Evolutionary conservation across 2,113 vertebrate genomes (phyloP).

Genomic region (Nasalis larvatus): DNA sequence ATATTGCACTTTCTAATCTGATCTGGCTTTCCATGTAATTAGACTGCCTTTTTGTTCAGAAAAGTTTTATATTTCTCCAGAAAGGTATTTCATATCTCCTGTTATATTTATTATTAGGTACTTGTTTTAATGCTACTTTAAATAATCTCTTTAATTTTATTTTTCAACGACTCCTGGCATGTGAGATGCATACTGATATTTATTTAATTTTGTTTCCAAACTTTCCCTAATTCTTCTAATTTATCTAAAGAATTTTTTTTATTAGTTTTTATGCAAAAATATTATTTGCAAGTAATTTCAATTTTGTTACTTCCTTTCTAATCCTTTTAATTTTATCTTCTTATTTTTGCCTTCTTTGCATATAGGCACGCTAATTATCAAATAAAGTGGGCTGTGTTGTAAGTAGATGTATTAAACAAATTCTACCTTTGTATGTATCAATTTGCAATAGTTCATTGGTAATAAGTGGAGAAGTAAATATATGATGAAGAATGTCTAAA

Average conservation of each 20-base stretch:
- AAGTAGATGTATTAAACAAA: neutral
- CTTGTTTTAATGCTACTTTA: neutral
- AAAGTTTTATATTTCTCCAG: neutral
- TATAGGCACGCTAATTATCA: neutral
- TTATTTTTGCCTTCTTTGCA: neutral
- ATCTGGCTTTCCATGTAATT: neutral
- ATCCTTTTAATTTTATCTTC: neutral
- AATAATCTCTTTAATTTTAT: neutral
- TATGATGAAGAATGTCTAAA: neutral
- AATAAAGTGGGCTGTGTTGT: neutral
- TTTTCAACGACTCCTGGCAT: neutral
- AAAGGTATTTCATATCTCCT: neutral
- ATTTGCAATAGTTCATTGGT: neutral
- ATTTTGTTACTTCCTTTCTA: neutral
- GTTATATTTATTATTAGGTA: neutral
- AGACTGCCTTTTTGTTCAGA: neutral
- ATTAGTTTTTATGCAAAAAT: neutral
- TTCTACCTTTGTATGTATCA: neutral
- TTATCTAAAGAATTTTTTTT: neutral
- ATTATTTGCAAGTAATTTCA: neutral
- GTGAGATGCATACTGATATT: neutral
- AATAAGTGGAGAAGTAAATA: neutral
- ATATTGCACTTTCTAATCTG: neutral
- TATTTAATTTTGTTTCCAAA: constrained; percentile 35
- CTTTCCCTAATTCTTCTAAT: neutral